These are phyloP conservation scores for Poecilia latipinna DNA, from an alignment of 2,113 vertebrate species.

Conservation along the genomic window DNA sequence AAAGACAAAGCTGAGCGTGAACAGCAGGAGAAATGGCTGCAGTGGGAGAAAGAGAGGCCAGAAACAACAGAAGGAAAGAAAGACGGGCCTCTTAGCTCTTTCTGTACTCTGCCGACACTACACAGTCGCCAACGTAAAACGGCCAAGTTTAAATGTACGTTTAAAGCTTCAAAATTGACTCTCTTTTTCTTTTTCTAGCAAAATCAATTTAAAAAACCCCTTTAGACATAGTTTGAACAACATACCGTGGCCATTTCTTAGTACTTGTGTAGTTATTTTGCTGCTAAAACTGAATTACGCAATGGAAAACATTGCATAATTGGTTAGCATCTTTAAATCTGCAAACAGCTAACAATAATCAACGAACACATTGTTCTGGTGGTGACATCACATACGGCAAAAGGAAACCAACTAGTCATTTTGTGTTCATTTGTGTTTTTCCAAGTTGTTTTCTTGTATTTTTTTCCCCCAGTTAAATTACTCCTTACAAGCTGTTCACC, in stretches of 20 bases:
- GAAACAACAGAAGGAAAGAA: conserved; percentile 22
- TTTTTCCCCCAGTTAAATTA: neutral
- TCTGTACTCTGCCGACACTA: neutral
- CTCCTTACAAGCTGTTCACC: neutral
- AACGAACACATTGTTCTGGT: no score
- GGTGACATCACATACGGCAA: no score
- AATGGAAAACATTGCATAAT: neutral
- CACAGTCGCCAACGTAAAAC: neutral
- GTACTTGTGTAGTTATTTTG: neutral
- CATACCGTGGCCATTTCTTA: neutral
- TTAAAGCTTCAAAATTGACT: neutral
- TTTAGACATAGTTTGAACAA: neutral
- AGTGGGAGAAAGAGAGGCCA: conserved; percentile 32
- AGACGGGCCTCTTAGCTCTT: neutral
- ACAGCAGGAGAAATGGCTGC: conserved; percentile 35
- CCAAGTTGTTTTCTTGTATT: neutral
- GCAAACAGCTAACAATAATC: no score
- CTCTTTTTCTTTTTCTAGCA: neutral
- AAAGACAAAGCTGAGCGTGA: conserved; percentile 12
- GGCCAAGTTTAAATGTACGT: neutral
- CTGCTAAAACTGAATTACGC: neutral
- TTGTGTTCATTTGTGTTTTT: neutral
- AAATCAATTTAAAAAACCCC: neutral
- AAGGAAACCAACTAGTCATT: no score
- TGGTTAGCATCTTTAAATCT: no score